A percentile compares a stretch with the other conserved stretches of the same genome.
Evolutionary conservation across 2,113 vertebrate species (phyloP).

Genomic region (Tauraco erythrolophus): DNA sequence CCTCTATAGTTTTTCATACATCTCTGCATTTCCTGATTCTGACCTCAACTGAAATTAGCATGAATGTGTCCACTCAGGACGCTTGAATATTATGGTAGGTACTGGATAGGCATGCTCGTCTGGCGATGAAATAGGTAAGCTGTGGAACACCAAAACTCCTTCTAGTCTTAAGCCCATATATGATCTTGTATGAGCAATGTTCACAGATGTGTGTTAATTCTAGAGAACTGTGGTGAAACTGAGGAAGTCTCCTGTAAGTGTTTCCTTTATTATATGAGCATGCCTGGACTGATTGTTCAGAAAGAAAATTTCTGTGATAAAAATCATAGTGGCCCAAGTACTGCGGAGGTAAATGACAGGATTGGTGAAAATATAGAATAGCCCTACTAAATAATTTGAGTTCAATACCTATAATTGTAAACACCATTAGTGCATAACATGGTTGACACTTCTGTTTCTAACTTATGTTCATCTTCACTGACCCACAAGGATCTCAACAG

Average conservation of each 20-base stretch:
- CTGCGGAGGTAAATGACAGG: not conserved
- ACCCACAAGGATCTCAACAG: not conserved
- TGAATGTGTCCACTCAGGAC: not conserved
- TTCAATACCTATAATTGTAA: not conserved
- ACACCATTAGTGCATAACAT: not conserved
- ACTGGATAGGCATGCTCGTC: not conserved
- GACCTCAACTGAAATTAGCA: not conserved
- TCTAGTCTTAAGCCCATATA: not conserved
- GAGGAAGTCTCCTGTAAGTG: not conserved
- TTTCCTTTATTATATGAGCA: not conserved
- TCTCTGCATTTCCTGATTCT: not conserved
- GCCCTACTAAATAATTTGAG: not conserved
- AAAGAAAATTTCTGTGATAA: not conserved
- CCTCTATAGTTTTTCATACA: not conserved
- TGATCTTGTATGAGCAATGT: not conserved
- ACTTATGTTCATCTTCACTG: not conserved
- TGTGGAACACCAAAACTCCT: not conserved
- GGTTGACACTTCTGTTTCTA: not conserved
- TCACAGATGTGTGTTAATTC: not conserved
- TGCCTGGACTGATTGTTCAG: not conserved
- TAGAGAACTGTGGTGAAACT: not conserved
- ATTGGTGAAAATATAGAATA: not conserved
- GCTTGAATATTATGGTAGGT: not conserved
- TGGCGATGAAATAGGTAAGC: not conserved
- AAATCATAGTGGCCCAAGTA: not conserved